Conservation (phyloP, 2,113 vertebrate species). For the Phyllopteryx taeniolatus region DNA sequence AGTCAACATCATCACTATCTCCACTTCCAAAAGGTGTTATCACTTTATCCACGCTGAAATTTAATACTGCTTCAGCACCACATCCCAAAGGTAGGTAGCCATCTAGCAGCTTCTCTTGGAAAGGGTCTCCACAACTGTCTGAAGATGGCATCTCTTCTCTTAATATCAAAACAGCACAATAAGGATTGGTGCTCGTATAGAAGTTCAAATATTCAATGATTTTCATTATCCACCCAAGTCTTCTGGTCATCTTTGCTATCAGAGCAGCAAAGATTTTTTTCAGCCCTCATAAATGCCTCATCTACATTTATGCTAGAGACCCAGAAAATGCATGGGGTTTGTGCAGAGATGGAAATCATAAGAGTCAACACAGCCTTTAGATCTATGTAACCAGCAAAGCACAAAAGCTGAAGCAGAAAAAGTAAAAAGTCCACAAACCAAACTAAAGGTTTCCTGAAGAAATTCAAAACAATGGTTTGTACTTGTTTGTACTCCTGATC, state of each 20-base stretch:
- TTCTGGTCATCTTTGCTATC: constrained; percentile 63
- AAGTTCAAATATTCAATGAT: constrained; percentile 24
- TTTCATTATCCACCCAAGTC: constrained; percentile 39
- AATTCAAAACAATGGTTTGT: constrained; percentile 7
- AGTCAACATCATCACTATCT: constrained; percentile 28
- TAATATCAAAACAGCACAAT: constrained; percentile 68
- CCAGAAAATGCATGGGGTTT: constrained; percentile 27
- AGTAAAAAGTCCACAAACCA: constrained; percentile 7
- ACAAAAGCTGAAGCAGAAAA: constrained; percentile 50
- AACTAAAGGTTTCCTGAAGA: constrained; percentile 28
- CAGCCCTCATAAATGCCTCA: constrained; percentile 61
- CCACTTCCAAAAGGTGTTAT: constrained; percentile 43
- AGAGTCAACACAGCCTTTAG: constrained; percentile 29
- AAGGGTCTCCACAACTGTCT: constrained; percentile 62
- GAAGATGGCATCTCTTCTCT: constrained; percentile 59
- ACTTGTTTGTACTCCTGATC: constrained; percentile 15
- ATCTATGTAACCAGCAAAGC: constrained; percentile 36
- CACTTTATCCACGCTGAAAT: constrained; percentile 61
- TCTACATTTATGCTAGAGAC: constrained; percentile 67
- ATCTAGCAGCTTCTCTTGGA: constrained; percentile 49
- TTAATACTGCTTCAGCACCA: constrained; percentile 58
- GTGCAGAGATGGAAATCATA: constrained; percentile 41
- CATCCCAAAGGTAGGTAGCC: constrained; percentile 60
- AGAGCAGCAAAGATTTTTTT: constrained; percentile 61
- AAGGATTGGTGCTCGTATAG: constrained; percentile 45